Evolutionary conservation across 2,888 invertebrate genomes (phyloP).

Genomic region (Rosalia funebris): DNA sequence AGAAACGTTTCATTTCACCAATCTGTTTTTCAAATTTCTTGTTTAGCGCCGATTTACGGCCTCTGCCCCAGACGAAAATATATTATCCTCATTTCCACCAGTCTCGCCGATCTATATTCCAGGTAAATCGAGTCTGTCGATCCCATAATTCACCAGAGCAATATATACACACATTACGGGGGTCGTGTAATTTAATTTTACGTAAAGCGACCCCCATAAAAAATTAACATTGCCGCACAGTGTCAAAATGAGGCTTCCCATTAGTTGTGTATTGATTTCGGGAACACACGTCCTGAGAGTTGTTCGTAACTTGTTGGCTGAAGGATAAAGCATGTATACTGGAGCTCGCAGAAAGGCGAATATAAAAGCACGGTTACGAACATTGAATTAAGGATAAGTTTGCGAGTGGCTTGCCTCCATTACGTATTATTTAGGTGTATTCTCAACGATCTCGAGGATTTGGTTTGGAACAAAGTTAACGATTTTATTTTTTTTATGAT

Average conservation of each 20-base stretch:
- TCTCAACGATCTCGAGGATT: no score
- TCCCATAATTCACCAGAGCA: background rate
- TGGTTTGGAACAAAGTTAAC: no score
- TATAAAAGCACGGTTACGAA: constrained; percentile 3
- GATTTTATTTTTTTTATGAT: no score
- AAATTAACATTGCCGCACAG: background rate
- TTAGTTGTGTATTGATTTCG: constrained; percentile 13
- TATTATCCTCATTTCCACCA: background rate
- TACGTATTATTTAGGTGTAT: no score
- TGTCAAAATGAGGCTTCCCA: constrained; percentile 4
- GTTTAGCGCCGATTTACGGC: no score
- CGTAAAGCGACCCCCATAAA: background rate
- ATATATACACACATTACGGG: background rate
- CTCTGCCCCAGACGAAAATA: no score
- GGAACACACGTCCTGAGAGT: constrained; percentile 14
- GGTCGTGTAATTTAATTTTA: background rate
- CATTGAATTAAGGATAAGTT: constrained; percentile 1
- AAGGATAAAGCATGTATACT: background rate
- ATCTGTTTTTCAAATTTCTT: no score
- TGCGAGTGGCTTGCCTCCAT: background rate
- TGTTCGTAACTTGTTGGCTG: constrained; percentile 19
- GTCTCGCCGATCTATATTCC: background rate
- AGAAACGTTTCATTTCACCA: no score
- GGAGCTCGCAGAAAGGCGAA: background rate
- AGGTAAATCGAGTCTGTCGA: background rate